Base-by-base conservation (phyloP, 2,797 vertebrate species). In the Anabacerthia variegaticeps region DNA sequence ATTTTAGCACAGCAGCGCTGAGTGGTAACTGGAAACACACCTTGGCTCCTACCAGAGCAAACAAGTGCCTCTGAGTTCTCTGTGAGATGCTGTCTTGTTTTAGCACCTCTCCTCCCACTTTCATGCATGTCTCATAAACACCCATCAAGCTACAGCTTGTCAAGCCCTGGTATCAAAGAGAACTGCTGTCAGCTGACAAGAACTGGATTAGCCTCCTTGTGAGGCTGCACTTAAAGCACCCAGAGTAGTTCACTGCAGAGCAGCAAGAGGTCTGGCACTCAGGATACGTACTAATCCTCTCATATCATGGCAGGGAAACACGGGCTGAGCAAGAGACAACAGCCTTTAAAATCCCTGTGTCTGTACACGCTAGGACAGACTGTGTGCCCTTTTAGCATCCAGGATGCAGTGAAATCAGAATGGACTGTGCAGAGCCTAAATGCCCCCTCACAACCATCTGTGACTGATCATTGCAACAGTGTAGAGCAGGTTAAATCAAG, bases 361-460 rank as follows among this genome's bases (percentile, higher is more conserved):
- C 37, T 77, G 32, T 4, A n/a, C 18, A n/a, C 7, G 4, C 28
- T 7, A 6, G 1, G 20, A 10, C 52, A 79, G 22, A 12, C 30
- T 1, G 0, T 6, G 58, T 9, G 14, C 32, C 26, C 39, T 59
- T 37, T 6, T 4, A 19, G 32, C 2, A 30, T 10, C 54, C n/a
- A n/a, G 54, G 13, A 12, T 7, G 32, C 43, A 34, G 8, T 3
- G 15, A 49, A 67, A 65, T 15, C 52, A 77, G 54, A 61, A 20
- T 5, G 22, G 46, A 30, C 10, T 14, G 4, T 14, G 8, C 34
- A 26, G 7, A n/a, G 34, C 22, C 44, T 32, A 65, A 52, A 26
- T 12, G 22, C 1, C 34, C 22, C 22, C 9, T 14, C 5, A 0
- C 14, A 18, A 4, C 7, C 15, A 12, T 15, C 14, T 7, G 1